These are phyloP conservation scores for Taenioides sp. DNA, from an alignment of 2,797 vertebrate genomes.

Conservation along the genomic window DNA sequence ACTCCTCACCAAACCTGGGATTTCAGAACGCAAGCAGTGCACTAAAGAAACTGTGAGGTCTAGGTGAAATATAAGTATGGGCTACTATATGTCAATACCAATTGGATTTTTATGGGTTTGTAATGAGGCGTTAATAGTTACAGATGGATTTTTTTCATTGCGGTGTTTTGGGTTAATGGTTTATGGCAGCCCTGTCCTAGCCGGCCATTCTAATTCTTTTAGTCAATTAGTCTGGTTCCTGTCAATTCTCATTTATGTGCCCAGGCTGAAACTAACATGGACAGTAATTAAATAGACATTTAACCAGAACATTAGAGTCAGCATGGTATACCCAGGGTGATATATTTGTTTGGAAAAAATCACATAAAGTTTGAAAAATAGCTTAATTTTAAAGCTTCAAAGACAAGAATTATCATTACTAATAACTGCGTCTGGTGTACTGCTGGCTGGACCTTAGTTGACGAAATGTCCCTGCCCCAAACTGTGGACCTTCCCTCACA, in stretches of 20 bases:
- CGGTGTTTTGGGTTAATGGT: not conserved
- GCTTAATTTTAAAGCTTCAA: too few species aligned
- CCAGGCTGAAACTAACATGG: slow-evolving; percentile 5
- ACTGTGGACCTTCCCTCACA: too few species aligned
- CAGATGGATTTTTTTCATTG: not conserved
- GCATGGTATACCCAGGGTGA: not conserved
- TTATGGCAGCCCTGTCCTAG: not conserved
- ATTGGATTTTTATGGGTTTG: not conserved
- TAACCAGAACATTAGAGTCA: not conserved
- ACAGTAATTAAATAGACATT: slow-evolving; percentile 2
- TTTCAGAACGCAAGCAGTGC: slow-evolving; percentile 31
- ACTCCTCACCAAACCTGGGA: slow-evolving; percentile 47
- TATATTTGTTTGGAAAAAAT: too few species aligned
- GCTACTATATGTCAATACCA: not conserved
- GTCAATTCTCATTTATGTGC: not conserved
- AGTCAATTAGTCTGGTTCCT: slow-evolving; percentile 7
- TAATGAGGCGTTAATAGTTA: not conserved
- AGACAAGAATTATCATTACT: too few species aligned
- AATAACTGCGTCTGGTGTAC: too few species aligned
- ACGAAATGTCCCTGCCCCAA: too few species aligned
- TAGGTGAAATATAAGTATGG: slow-evolving; percentile 36
- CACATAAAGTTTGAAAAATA: too few species aligned
- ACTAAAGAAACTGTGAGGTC: slow-evolving; percentile 21
- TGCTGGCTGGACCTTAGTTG: too few species aligned
- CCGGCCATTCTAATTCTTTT: not conserved